Percentiles rank a stretch among this genome's conserved stretches.
Evolutionary conservation across 2,888 invertebrate species (phyloP).

Genomic region (Diadegma fenestrale): DNA sequence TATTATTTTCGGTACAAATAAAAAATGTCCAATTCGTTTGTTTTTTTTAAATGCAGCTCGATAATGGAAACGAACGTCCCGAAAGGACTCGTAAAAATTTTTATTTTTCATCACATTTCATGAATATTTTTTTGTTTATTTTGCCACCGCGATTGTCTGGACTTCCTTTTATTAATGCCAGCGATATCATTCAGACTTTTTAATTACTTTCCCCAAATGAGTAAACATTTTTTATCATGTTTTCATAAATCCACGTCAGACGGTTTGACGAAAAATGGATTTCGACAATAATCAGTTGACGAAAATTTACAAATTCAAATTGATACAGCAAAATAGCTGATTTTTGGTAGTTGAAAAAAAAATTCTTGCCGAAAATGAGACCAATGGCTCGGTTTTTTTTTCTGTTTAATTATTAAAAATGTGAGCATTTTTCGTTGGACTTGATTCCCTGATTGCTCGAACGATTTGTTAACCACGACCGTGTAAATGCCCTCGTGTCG

Average conservation of each 20-base stretch:
- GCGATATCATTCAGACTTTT: slow-evolving; percentile 1
- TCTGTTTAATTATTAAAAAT: neutral
- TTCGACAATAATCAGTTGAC: neutral
- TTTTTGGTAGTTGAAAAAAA: neutral
- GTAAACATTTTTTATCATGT: neutral
- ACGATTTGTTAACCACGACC: slow-evolving; percentile 42
- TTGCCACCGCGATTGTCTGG: neutral
- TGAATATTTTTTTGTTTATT: slow-evolving; percentile 3
- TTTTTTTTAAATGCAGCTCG: neutral
- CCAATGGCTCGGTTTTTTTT: neutral
- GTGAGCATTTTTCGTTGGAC: slow-evolving; percentile 22
- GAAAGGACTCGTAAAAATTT: neutral
- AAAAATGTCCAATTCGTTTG: neutral
- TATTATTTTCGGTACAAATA: neutral
- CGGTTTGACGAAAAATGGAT: neutral
- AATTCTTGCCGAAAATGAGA: neutral
- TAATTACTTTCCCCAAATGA: neutral
- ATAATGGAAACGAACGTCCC: neutral
- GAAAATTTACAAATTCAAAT: neutral
- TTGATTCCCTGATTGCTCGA: slow-evolving; percentile 41
- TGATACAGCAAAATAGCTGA: neutral
- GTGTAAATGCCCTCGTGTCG: slow-evolving; percentile 65
- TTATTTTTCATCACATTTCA: neutral
- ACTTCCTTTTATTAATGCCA: neutral
- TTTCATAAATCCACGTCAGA: neutral